Evolutionary conservation across 2,797 vertebrate species (phyloP).

Genomic region (Hephaestus fuliginosus): DNA sequence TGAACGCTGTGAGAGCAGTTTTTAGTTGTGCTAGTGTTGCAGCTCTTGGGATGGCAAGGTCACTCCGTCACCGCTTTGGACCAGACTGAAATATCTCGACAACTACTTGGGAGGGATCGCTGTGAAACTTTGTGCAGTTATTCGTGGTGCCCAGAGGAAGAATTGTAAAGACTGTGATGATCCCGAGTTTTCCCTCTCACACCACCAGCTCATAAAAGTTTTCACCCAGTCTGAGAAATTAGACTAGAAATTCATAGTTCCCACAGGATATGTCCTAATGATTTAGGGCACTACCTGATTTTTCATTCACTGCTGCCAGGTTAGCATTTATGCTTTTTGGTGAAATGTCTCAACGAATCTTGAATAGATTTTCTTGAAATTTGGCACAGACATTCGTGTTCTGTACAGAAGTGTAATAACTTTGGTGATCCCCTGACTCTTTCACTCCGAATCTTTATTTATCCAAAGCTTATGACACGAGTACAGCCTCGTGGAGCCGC

Average conservation of each 20-base stretch:
- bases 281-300: not conserved
- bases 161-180: not conserved
- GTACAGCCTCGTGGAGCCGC: not conserved
- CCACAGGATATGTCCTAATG: not conserved
- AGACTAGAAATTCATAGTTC: not conserved
- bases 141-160: not conserved
- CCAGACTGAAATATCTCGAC: slow-evolving; percentile 8
- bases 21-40: not conserved
- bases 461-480: not conserved
- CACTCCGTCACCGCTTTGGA: not conserved
- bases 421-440: not conserved
- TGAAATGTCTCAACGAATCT: not conserved
- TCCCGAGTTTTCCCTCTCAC: not conserved
- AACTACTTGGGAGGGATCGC: not conserved
- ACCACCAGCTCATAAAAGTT: not conserved
- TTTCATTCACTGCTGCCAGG: not conserved
- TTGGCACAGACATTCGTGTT: not conserved
- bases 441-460: not conserved
- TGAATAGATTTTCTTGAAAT: not conserved
- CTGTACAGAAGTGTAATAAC: not conserved
- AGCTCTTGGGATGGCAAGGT: slow-evolving; percentile 9
- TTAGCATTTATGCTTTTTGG: not conserved
- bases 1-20: not conserved
- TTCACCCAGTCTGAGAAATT: not conserved
- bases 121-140: not conserved